A percentile compares a stretch with the other conserved stretches of the same genome.
Conservation (phyloP, 2,113 vertebrate species). For the Smithornis capensis region DNA sequence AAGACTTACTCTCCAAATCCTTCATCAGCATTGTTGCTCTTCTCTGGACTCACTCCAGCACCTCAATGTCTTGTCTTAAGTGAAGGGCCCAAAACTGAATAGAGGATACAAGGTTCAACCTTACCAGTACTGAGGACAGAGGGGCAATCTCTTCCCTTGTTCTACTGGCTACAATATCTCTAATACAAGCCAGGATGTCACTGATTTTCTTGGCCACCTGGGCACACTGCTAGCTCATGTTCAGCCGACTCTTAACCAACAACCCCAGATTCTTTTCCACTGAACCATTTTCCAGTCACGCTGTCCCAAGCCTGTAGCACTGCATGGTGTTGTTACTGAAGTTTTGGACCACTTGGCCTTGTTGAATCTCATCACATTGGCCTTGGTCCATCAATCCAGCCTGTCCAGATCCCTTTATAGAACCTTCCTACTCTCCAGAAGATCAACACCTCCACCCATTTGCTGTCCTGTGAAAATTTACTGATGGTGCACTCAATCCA, state of each 20-base stretch:
- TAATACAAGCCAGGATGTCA: neutral
- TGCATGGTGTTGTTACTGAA: neutral
- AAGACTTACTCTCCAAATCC: neutral
- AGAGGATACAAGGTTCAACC: too few species aligned
- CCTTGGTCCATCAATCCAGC: neutral
- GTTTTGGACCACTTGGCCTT: too few species aligned
- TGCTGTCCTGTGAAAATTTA: neutral
- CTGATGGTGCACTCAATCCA: too few species aligned
- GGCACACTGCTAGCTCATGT: neutral
- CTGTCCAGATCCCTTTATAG: neutral
- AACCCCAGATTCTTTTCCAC: neutral
- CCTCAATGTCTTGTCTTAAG: neutral
- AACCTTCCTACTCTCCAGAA: neutral
- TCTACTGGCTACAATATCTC: neutral
- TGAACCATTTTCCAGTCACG: neutral
- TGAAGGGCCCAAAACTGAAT: neutral
- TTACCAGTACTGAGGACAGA: neutral
- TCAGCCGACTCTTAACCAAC: neutral
- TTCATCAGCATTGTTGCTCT: fast-evolving
- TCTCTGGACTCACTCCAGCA: neutral
- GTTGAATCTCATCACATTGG: neutral
- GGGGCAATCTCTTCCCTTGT: neutral
- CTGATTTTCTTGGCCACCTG: neutral
- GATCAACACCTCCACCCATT: neutral
- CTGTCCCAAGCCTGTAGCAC: neutral